Percentiles rank a stretch among this genome's conserved stretches.
These are phyloP conservation scores for Zenarchopterus dispar DNA, from an alignment of 2,797 vertebrate species.

Conservation along the genomic window DNA sequence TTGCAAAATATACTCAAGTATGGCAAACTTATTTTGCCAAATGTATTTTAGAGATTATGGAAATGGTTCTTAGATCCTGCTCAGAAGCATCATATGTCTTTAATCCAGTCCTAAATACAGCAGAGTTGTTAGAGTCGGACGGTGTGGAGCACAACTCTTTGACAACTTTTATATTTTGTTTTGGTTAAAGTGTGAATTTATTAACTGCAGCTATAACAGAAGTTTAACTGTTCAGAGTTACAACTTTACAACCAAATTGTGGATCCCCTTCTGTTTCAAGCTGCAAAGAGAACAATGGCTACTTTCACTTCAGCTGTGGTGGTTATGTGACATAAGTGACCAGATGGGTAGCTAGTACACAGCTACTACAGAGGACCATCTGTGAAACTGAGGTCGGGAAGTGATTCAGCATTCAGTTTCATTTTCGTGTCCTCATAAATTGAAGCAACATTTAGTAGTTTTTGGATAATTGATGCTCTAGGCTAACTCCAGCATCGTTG, in stretches of 20 bases:
- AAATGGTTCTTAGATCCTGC: neutral
- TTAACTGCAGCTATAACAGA: neutral
- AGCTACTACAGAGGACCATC: conserved; percentile 28
- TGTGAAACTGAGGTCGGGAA: conserved; percentile 14
- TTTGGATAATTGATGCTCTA: no score
- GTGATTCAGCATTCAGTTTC: neutral
- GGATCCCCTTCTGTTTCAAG: conserved; percentile 8
- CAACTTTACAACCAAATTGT: conserved; percentile 5
- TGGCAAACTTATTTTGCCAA: neutral
- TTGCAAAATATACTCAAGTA: neutral
- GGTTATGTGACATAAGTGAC: conserved; percentile 21
- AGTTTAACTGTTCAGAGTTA: conserved; percentile 5
- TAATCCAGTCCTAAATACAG: no score
- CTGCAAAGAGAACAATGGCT: conserved; percentile 1
- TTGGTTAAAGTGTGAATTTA: no score
- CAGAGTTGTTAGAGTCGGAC: no score
- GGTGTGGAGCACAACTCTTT: no score
- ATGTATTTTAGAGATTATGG: neutral
- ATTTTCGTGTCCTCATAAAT: neutral
- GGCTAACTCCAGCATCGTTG: no score
- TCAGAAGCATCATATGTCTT: no score
- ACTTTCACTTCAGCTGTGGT: conserved; percentile 17
- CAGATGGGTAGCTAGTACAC: conserved; percentile 24
- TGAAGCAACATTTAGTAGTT: no score
- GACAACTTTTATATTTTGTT: no score